Percentiles rank a stretch among this genome's conserved stretches.
phyloP scores from a whole-genome alignment of 2,113 vertebrate genomes.

The Forbesichthys papilliferus region DNA sequence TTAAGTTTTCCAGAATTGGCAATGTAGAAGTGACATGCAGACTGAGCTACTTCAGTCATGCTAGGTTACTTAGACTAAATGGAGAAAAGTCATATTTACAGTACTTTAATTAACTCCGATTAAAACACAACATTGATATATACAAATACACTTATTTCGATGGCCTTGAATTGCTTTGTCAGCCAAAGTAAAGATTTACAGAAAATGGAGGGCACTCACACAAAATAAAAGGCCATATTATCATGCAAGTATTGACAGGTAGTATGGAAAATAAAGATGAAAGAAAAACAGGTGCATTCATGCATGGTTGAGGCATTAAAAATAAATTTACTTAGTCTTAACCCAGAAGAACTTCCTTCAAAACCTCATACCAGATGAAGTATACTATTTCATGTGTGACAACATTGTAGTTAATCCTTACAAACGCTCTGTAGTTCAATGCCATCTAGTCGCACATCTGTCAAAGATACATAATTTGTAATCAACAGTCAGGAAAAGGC shows the following conservation, averaged over 20 bases:
- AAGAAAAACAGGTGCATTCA: constrained; percentile 15
- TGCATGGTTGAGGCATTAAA: constrained; percentile 11
- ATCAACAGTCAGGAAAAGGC: constrained; percentile 53
- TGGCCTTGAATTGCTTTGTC: constrained; percentile 50
- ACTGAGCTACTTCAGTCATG: too few relatives aligned
- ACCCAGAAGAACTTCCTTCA: too few relatives aligned
- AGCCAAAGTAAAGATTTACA: constrained; percentile 27
- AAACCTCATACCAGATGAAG: too few relatives aligned
- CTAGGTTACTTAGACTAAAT: constrained; percentile 9
- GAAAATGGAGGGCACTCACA: constrained; percentile 7
- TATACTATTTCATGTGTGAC: not conserved
- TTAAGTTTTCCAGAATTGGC: too few relatives aligned
- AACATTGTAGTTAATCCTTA: not conserved
- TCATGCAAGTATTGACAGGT: constrained; percentile 45
- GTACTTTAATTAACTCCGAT: constrained; percentile 71
- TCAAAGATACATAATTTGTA: not conserved
- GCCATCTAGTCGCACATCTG: not conserved
- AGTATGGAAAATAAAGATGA: constrained; percentile 21
- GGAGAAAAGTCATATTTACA: constrained; percentile 27
- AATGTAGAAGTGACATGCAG: too few relatives aligned
- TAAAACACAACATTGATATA: constrained; percentile 67
- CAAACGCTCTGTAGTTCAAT: not conserved
- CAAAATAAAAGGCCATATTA: constrained; percentile 36
- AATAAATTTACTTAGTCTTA: not conserved
- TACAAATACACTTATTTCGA: constrained; percentile 52